These are phyloP conservation scores for Papilio gigon DNA, from an alignment of 2,888 invertebrate species.

Conservation along the genomic window DNA sequence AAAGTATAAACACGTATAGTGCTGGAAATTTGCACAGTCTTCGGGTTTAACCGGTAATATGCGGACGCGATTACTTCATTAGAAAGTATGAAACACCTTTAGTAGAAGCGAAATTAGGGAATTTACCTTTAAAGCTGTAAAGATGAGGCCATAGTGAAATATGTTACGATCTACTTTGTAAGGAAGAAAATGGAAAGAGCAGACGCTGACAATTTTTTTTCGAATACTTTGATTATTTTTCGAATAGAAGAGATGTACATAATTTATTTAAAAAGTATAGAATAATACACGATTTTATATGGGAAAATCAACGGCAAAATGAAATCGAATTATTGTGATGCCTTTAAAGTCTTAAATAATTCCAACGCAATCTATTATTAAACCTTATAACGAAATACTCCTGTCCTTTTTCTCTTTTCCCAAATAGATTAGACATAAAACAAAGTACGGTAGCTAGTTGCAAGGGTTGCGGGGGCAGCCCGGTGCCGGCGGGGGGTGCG, in stretches of 20 bases:
- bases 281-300: no score
- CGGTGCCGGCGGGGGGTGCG: conserved; percentile 48
- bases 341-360: no score
- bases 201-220: neutral
- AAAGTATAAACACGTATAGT: conserved; percentile 45
- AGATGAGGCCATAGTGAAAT: neutral
- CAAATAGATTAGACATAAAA: conserved; percentile 37
- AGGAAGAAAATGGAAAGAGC: neutral
- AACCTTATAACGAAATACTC: no score
- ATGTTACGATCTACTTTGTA: neutral
- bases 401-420: conserved; percentile 18
- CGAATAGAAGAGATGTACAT: no score
- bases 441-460: conserved; percentile 39
- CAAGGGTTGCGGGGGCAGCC: conserved; percentile 41
- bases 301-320: no score
- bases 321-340: no score
- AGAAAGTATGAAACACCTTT: conserved; percentile 4
- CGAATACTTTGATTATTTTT: no score
- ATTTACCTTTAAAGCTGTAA: conserved; percentile 4
- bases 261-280: no score
- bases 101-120: neutral
- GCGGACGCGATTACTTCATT: conserved; percentile 29
- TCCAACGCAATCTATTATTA: no score
- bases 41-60: conserved; percentile 12
- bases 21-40: conserved; percentile 37